A percentile compares a stretch with the other conserved stretches of the same genome.
Conservation (phyloP, 2,888 invertebrate species). For the Gisinianus flammeolus region DNA sequence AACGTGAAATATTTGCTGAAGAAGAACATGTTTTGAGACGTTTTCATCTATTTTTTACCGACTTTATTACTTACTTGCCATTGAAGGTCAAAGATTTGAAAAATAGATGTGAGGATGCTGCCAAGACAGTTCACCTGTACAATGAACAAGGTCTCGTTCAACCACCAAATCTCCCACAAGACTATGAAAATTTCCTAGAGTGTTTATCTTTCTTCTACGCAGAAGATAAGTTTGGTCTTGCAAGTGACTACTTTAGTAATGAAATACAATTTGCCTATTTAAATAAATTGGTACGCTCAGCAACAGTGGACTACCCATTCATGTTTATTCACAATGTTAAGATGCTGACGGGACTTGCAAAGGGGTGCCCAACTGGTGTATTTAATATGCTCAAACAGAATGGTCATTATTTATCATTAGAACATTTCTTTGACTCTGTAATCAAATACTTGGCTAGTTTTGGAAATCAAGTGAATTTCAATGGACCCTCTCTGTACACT, state of each 20-base stretch:
- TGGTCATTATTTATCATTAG: slow-evolving; percentile 73
- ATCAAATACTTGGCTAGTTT: slow-evolving; percentile 60
- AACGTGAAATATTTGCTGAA: slow-evolving; percentile 40
- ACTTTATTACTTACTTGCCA: slow-evolving; percentile 92
- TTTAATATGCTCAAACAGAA: slow-evolving; percentile 78
- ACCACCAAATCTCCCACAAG: slow-evolving; percentile 71
- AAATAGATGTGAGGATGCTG: slow-evolving; percentile 86
- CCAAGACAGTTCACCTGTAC: slow-evolving; percentile 77
- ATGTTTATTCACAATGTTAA: slow-evolving; percentile 85
- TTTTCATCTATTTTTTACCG: slow-evolving; percentile 83
- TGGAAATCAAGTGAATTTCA: slow-evolving; percentile 38
- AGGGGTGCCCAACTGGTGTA: slow-evolving; percentile 78
- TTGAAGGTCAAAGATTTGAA: slow-evolving; percentile 84
- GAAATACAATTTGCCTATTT: slow-evolving; percentile 64
- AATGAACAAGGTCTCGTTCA: slow-evolving; percentile 60
- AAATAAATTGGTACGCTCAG: slow-evolving; percentile 87
- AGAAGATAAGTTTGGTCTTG: slow-evolving; percentile 73
- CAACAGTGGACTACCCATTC: slow-evolving; percentile 81
- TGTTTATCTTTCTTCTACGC: slow-evolving; percentile 79
- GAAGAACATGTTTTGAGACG: slow-evolving; percentile 77
- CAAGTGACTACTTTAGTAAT: slow-evolving; percentile 65
- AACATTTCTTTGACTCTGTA: slow-evolving; percentile 83
- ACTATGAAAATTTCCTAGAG: slow-evolving; percentile 83
- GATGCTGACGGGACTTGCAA: slow-evolving; percentile 83
- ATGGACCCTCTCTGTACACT: slow-evolving; percentile 41